Evolutionary conservation across 2,888 invertebrate species (phyloP), one percentile per base, ranked within the genome.

Genomic region (Polydrusus pterygomalis): DNA sequence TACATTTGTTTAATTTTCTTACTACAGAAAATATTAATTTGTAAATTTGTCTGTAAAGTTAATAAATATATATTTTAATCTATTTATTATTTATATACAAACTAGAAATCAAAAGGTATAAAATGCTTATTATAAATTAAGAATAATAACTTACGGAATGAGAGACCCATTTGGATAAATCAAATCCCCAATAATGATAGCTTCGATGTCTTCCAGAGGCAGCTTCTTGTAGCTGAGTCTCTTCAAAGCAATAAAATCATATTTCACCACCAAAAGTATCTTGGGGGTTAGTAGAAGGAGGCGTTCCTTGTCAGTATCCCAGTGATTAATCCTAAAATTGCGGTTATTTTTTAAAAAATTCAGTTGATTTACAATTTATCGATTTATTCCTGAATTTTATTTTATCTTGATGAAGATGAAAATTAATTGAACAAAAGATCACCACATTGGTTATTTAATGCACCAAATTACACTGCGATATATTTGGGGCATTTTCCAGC

Each of bases 301-400:
- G 64, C 95, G 90, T 87, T 96, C 96, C 82, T 94, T 93, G 85
- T 96, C 96, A 83, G 93, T 92, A 84, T 96, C 95, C 96, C 96
- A 96, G 78, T 95, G 89, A 82, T 94, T 95, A 82, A 96, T 95
- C 86, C 96, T 96, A 86, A 17, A 90, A 87, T 79, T 56, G 72
- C 15, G 62, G 18, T 63, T 7, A 2, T 62, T 13, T n/a, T 62
- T 62, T 5, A 9, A 30, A n/a, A n/a, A 25, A 25, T 25, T 25
- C 25, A 25, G 1, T 25, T 25, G 5, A 3, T 3, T 25, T 25
- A 25, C 25, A 25, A 25, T 25, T 25, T 25, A 25, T 25, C n/a
- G 5, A 25, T 25, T 25, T 25, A 25, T 25, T 25, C 5, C 5
- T 3, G 25, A 25, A 25, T 25, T 25, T 25, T 25, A 3, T 25